These are phyloP conservation scores for Symphodus melops DNA, from an alignment of 2,113 vertebrate species.

Conservation along the genomic window DNA sequence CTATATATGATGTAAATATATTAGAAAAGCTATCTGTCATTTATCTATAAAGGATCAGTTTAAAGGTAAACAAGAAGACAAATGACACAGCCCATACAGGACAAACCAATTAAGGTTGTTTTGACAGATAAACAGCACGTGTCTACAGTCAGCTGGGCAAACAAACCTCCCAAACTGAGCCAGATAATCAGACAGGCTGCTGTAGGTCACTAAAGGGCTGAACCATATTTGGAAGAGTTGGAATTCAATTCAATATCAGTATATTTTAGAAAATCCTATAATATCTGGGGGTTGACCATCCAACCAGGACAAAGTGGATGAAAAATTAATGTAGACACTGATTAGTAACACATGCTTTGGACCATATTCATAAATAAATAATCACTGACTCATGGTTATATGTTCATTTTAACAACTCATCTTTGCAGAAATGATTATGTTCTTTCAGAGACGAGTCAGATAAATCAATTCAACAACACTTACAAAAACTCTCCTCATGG, in stretches of 20 bases:
- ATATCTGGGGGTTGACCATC: slow-evolving; percentile 7
- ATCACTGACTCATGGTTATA: slow-evolving; percentile 7
- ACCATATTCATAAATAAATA: slow-evolving; percentile 57
- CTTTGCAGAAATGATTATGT: background rate
- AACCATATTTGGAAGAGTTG: background rate
- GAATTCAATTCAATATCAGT: background rate
- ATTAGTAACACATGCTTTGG: slow-evolving; percentile 55
- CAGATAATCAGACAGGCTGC: slow-evolving; percentile 70
- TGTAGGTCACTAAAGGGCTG: slow-evolving; percentile 11
- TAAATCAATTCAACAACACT: background rate
- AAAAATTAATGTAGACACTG: slow-evolving; percentile 61
- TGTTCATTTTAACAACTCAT: background rate
- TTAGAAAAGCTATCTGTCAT: background rate
- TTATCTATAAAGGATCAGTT: background rate
- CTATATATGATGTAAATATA: background rate
- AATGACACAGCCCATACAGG: background rate
- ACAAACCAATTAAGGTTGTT: background rate
- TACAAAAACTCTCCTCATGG: background rate
- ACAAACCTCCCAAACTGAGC: slow-evolving; percentile 73
- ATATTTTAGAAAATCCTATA: background rate
- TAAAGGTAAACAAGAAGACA: background rate
- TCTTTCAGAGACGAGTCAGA: no score
- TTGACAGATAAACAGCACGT: slow-evolving; percentile 63
- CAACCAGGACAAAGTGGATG: slow-evolving; percentile 25
- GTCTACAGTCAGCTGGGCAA: slow-evolving; percentile 81